Evolutionary conservation across 2,888 invertebrate genomes (phyloP).

Genomic region (Ptilodon capucinus): DNA sequence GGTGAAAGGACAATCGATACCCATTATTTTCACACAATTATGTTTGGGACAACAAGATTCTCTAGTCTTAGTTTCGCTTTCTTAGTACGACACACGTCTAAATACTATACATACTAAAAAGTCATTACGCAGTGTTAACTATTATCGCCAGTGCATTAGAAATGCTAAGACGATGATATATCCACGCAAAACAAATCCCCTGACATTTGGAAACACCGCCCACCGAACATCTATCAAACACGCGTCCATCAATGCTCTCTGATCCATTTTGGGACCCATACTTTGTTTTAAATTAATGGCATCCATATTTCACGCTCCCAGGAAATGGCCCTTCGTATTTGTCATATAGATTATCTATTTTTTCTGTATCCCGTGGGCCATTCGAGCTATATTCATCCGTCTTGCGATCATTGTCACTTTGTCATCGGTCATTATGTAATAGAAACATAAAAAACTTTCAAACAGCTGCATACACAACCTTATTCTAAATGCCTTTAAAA

Average conservation of each 20-base stretch:
- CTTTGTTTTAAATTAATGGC: conserved; percentile 71
- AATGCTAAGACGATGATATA: neutral
- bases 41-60: no score
- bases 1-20: no score
- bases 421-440: conserved; percentile 12
- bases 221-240: conserved; percentile 47
- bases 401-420: conserved; percentile 35
- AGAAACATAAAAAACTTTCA: conserved; percentile 26
- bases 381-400: conserved; percentile 50
- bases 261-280: conserved; percentile 59
- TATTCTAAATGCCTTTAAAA: no score
- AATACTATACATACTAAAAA: no score
- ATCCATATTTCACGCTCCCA: conserved; percentile 60
- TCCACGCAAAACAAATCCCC: conserved; percentile 15
- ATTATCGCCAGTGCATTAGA: no score
- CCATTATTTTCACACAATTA: no score
- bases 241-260: conserved; percentile 52
- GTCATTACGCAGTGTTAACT: no score
- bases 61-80: no score
- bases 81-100: no score
- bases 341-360: conserved; percentile 72
- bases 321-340: conserved; percentile 66
- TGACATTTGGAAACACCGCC: conserved; percentile 42
- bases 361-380: conserved; percentile 58
- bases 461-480: conserved; percentile 27